Evolutionary conservation across 1,140 invertebrate genomes (phyloP), one percentile per base, ranked within the genome.

Genomic region (Drosophila virilis): DNA sequence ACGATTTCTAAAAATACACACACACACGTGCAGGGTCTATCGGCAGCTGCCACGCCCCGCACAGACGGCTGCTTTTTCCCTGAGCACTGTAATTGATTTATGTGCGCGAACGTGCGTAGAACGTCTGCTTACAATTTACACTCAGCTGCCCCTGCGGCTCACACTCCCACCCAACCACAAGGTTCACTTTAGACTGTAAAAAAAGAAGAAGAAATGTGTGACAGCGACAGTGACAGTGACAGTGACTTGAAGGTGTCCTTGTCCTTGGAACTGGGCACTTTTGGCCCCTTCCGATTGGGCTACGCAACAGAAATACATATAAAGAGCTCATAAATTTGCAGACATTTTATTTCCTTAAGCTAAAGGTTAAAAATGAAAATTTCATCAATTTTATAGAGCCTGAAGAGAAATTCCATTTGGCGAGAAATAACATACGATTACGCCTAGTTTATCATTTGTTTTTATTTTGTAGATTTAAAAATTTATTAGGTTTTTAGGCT

Each of bases 41-140:
- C 46, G 59, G 60, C 57, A 64, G 59, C 15, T 48, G 61, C 80
- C 55, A 83, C 80, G 50, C 80, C 76, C 80, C 38, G 8, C 22
- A n/a, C 50, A 15, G 57, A 58, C 79, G 32, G 40, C 59, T 70
- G 51, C 54, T 61, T 68, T 78, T 50, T 35, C 12, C 62, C 65
- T 50, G 79, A 77, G 82, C 83, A 55, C 84, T 86, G 82, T 86
- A 86, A 86, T 86, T 86, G 82, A 86, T 86, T 86, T 86, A 86
- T 86, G 82, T 78, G 76, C 76, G 72, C 78, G 70, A 82, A 81
- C 81, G 81, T 85, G 81, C 82, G 82, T 86, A 74, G 75, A 86
- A 66, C 84, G 76, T 70, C 84, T 86, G 82, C 82, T 83, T 76
- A 83, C 79, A 82, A 70, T 88, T 82, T 73, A 65, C 71, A 43